Evolutionary conservation across 2,888 invertebrate species (phyloP).

Genomic region (Autographa gamma): DNA sequence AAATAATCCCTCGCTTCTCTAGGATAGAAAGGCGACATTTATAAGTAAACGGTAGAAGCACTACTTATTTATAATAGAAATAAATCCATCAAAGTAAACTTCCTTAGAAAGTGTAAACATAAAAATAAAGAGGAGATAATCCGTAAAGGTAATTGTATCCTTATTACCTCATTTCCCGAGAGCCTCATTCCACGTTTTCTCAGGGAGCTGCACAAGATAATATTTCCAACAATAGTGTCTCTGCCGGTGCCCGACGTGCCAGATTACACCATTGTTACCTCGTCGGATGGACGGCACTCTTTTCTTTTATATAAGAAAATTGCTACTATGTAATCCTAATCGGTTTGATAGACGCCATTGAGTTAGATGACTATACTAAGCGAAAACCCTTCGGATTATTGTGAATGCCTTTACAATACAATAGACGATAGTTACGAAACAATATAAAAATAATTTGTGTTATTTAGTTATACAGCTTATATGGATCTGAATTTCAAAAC

Average conservation of each 20-base stretch:
- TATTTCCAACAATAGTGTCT: conserved; percentile 42
- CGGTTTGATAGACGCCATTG: conserved; percentile 28
- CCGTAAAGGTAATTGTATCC: conserved; percentile 22
- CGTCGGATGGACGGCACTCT: conserved; percentile 43
- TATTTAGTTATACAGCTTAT: too few species aligned
- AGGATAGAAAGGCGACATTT: too few species aligned
- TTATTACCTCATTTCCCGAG: conserved; percentile 21
- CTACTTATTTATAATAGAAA: background rate
- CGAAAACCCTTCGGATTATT: background rate
- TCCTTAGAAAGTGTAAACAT: background rate
- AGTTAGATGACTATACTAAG: conserved; percentile 17
- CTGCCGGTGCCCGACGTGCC: conserved; percentile 15
- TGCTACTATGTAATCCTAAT: conserved; percentile 55
- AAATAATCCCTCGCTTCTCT: background rate
- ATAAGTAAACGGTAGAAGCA: too few species aligned
- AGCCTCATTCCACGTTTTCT: conserved; percentile 33
- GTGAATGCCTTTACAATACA: background rate
- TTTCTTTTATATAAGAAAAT: conserved; percentile 50
- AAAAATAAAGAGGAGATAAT: conserved; percentile 6
- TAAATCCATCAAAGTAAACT: background rate
- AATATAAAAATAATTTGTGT: background rate
- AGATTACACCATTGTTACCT: conserved; percentile 56
- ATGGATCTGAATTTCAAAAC: too few species aligned
- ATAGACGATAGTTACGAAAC: background rate
- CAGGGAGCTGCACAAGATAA: conserved; percentile 29